These are phyloP conservation scores for Cephalophus harveyi DNA, from an alignment of 2,113 vertebrate genomes.

Conservation along the genomic window DNA sequence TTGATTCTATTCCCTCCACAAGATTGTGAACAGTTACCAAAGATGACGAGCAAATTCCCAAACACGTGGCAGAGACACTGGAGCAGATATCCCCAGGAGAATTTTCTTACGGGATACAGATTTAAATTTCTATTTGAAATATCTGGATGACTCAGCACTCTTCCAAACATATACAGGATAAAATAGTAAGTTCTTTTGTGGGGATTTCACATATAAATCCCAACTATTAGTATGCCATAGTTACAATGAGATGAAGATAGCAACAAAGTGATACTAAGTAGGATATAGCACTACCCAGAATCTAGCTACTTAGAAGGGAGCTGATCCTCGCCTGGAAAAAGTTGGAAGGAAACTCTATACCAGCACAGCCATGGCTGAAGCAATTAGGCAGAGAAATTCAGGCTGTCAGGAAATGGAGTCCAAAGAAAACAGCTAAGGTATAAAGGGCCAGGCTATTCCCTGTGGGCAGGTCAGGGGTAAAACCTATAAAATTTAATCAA, in stretches of 20 bases:
- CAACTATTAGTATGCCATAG: neutral
- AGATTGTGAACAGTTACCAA: conserved; percentile 10
- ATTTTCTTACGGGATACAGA: conserved; percentile 21
- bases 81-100: neutral
- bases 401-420: neutral
- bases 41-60: neutral
- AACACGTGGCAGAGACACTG: neutral
- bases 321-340: neutral
- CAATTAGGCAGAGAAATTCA: neutral
- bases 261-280: neutral
- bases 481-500: neutral
- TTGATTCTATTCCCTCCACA: neutral
- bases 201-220: neutral
- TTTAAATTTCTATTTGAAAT: conserved; percentile 21
- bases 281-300: neutral
- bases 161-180: neutral
- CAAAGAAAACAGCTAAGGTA: neutral
- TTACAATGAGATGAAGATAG: neutral
- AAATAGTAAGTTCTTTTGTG: neutral
- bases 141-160: neutral
- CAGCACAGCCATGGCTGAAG: neutral
- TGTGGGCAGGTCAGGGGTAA: neutral
- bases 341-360: neutral
- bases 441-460: neutral
- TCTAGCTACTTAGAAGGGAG: neutral